Base-by-base conservation (phyloP, 2,797 vertebrate genomes). In the Pyrrhura leucotis region DNA sequence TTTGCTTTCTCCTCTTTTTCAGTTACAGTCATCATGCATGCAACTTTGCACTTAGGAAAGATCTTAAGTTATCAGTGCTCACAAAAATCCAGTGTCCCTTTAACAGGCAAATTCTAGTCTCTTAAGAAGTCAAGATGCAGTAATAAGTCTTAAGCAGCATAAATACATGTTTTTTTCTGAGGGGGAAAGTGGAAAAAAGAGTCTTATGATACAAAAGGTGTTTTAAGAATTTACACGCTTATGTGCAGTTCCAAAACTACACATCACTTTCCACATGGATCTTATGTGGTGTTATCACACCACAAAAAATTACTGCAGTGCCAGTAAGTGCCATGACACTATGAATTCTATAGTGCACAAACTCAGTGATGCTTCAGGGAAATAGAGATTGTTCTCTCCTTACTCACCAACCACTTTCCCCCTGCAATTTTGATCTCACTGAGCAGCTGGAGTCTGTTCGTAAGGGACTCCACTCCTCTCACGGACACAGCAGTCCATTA, bases 41-140 rank as follows among this genome's bases (percentile, higher is more conserved):
- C 39, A 63, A 37, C 39, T 87, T 22, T 10, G 28, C 37, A 71
- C 56, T 87, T 28, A 26, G 39, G 54, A 76, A 76, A 90, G 7
- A 17, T 71, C 22, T 79, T 44, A 92, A 93, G 28, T 79, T 89
- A 82, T 12, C 61, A 83, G 11, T 20, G 7, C 10, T 76, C 53
- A 35, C n/a, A 53, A 9, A 85, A 96, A 92, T 51, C 72, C 33
- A 77, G 10, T 45, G 44, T 51, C 74, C 29, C n/a, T 80, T 80
- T 65, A 72, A 62, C n/a, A 90, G 29, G 68, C 47, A 93, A 92
- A 85, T 83, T 78, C 58, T 68, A 29, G 17, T 75, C 50, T 90
- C 79, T 74, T 78, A 92, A 69, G 67, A 86, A 92, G 88, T 65
- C 58, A 94, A 82, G 78, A 75, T 58, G 25, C 25, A 91, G n/a